Evolutionary conservation across 2,797 vertebrate species (phyloP).

Genomic region (Mus minutoides): DNA sequence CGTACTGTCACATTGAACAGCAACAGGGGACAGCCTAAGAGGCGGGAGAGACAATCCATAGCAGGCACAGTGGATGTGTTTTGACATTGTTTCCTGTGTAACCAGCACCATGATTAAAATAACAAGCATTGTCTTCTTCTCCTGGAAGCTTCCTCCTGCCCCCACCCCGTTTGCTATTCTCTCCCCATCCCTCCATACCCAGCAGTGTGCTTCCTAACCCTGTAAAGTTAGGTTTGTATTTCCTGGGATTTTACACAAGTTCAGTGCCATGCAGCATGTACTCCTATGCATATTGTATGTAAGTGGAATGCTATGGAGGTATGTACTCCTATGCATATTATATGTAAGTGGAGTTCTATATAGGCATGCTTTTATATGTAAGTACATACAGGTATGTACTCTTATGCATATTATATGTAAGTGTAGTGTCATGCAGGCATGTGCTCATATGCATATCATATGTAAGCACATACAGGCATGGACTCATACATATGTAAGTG

Average conservation of each 20-base stretch:
- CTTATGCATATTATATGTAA: not conserved
- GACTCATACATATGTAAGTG: not conserved
- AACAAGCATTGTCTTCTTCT: not conserved
- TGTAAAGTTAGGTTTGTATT: not conserved
- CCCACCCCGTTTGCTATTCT: not conserved
- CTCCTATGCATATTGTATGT: not conserved
- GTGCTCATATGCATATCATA: too few relatives aligned
- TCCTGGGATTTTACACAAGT: not conserved
- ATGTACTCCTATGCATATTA: too few relatives aligned
- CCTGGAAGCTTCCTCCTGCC: not conserved
- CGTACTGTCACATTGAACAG: not conserved
- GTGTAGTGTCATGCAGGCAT: too few relatives aligned
- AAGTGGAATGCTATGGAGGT: too few relatives aligned
- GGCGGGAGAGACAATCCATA: not conserved
- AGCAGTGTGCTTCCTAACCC: not conserved
- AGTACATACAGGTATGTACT: too few relatives aligned
- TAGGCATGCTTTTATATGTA: not conserved
- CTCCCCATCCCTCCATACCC: too few relatives aligned
- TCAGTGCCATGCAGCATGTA: not conserved
- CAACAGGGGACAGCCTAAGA: not conserved
- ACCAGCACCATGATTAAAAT: not conserved
- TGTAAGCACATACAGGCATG: too few relatives aligned
- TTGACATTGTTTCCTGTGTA: not conserved
- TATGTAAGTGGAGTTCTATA: not conserved
- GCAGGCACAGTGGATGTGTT: not conserved